Conservation (phyloP, 1,140 invertebrate species). For the Drosophila santomea region DNA sequence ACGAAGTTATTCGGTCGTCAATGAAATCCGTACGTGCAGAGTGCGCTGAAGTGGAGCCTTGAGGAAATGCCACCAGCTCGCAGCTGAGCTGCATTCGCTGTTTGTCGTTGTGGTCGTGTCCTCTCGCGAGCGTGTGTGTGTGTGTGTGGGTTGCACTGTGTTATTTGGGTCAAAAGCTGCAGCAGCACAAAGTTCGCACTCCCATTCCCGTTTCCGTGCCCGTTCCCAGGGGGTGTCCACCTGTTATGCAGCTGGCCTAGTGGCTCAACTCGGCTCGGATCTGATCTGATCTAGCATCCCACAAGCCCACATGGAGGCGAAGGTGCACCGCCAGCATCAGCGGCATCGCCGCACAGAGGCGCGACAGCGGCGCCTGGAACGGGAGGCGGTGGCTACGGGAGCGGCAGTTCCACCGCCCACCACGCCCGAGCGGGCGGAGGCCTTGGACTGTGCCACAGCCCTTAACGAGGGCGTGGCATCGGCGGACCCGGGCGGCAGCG, state of each 20-base stretch:
- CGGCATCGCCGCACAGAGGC: slow-evolving; percentile 77
- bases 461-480: slow-evolving; percentile 47
- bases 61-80: slow-evolving; percentile 55
- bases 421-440: slow-evolving; percentile 48
- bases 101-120: slow-evolving; percentile 30
- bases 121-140: slow-evolving; percentile 13
- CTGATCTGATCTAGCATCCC: slow-evolving; percentile 7
- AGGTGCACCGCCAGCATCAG: slow-evolving; percentile 83
- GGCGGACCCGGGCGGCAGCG: slow-evolving; percentile 28
- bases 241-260: slow-evolving; percentile 67
- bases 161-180: slow-evolving; percentile 76
- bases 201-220: neutral
- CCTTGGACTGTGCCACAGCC: slow-evolving; percentile 58
- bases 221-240: slow-evolving; percentile 52
- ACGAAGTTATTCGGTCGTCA: slow-evolving; percentile 1
- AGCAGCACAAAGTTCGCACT: slow-evolving; percentile 41
- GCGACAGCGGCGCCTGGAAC: slow-evolving; percentile 66
- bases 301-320: slow-evolving; percentile 57
- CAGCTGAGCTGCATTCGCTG: slow-evolving; percentile 41
- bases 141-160: slow-evolving; percentile 40
- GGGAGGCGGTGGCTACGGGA: slow-evolving; percentile 62
- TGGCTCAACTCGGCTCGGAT: slow-evolving; percentile 2
- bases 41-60: slow-evolving; percentile 18
- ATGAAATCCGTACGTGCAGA: neutral
- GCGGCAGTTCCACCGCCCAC: slow-evolving; percentile 14